These are phyloP conservation scores for Paedocypris sp. DNA, from an alignment of 2,113 vertebrate species.

Conservation along the genomic window DNA sequence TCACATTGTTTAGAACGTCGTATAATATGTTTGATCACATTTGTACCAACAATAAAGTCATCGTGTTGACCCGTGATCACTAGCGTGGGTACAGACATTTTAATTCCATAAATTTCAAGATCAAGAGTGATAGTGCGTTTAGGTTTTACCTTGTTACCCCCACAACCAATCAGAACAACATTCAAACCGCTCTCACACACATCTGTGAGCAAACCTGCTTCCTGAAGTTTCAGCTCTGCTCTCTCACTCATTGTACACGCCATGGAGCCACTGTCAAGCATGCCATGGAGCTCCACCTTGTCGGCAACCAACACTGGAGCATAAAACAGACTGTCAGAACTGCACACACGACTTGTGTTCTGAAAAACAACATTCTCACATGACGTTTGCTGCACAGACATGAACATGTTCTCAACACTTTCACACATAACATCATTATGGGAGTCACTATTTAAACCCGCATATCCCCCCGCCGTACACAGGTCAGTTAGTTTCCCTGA, in stretches of 20 bases:
- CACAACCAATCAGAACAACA: background rate
- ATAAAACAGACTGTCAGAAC: slow-evolving; percentile 16
- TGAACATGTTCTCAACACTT: background rate
- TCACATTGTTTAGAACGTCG: background rate
- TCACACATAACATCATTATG: background rate
- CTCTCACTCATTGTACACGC: slow-evolving; percentile 7
- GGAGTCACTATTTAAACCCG: background rate
- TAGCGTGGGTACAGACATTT: background rate
- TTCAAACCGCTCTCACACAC: background rate
- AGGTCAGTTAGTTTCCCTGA: background rate
- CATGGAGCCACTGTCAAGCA: slow-evolving; percentile 21
- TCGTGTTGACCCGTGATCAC: background rate
- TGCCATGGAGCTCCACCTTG: background rate
- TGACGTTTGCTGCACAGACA: background rate
- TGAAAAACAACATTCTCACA: background rate
- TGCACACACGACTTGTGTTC: background rate
- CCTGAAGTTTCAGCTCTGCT: background rate
- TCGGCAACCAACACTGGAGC: background rate
- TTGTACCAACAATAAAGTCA: slow-evolving; percentile 14
- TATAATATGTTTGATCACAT: slow-evolving; percentile 21
- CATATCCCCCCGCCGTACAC: slow-evolving; percentile 4
- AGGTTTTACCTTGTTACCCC: background rate
- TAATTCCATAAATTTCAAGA: background rate
- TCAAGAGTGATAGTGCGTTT: background rate
- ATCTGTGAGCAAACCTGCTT: background rate